Evolutionary conservation across 2,113 vertebrate genomes (phyloP).

Genomic region (Romanogobio albipinnatus): DNA sequence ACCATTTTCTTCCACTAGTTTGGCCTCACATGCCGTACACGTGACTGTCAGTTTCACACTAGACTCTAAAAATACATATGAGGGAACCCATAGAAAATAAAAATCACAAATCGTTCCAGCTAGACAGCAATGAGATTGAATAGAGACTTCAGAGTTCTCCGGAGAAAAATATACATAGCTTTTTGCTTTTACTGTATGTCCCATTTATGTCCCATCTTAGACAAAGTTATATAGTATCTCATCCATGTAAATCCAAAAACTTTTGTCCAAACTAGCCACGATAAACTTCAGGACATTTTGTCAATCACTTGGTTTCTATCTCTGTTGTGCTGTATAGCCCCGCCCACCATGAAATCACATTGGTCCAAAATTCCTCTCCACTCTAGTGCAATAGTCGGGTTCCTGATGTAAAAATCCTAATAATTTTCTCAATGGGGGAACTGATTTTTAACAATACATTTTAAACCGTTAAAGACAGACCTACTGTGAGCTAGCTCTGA

Average conservation of each 20-base stretch:
- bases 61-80: constrained; percentile 12
- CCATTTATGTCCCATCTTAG: not conserved
- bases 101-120: not conserved
- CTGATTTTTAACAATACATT: no score
- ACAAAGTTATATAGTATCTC: not conserved
- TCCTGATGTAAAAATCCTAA: no score
- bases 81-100: not conserved
- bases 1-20: constrained; percentile 42
- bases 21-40: constrained; percentile 46
- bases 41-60: constrained; percentile 40
- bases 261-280: not conserved
- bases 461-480: no score
- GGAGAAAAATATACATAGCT: no score
- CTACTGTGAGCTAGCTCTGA: no score
- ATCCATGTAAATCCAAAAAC: not conserved
- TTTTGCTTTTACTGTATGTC: no score
- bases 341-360: not conserved
- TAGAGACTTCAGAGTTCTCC: no score
- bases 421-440: no score
- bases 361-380: not conserved
- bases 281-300: not conserved
- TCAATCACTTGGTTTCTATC: not conserved
- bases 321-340: not conserved
- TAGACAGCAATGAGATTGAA: not conserved
- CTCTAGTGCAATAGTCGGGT: not conserved